phyloP scores from a whole-genome alignment of 2,888 invertebrate genomes.

The Napeogenes inachia region DNA sequence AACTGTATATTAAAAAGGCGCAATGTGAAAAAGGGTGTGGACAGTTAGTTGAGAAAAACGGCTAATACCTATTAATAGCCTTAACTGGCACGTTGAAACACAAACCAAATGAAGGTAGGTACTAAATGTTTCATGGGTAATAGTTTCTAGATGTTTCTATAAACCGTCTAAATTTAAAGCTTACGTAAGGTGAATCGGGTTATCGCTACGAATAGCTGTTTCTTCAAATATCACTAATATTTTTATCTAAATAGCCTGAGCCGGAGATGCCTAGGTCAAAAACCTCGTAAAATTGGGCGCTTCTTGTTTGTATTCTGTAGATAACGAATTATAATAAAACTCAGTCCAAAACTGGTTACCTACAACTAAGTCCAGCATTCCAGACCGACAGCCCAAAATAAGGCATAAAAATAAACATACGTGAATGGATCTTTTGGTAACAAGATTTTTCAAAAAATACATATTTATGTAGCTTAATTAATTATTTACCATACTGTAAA shows the following conservation, averaged over 20 bases:
- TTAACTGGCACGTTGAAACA: slow-evolving; percentile 10
- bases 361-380: slow-evolving; percentile 24
- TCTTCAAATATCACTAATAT: slow-evolving; percentile 45
- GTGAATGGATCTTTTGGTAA: slow-evolving; percentile 12
- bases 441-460: neutral
- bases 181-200: slow-evolving; percentile 39
- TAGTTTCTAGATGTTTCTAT: slow-evolving; percentile 20
- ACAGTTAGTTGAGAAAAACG: slow-evolving; percentile 21
- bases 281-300: slow-evolving; percentile 54
- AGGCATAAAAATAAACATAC: slow-evolving; percentile 19
- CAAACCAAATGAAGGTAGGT: slow-evolving; percentile 16
- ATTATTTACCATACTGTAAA: neutral
- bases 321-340: slow-evolving; percentile 32
- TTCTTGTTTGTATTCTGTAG: slow-evolving; percentile 34
- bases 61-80: slow-evolving; percentile 22
- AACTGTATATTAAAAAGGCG: slow-evolving; percentile 14
- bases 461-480: neutral
- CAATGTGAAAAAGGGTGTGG: slow-evolving; percentile 25
- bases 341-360: slow-evolving; percentile 31
- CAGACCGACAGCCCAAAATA: slow-evolving; percentile 21
- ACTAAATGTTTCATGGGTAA: slow-evolving; percentile 12
- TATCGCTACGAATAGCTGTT: slow-evolving; percentile 47
- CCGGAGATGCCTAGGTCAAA: slow-evolving; percentile 53
- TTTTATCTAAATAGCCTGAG: slow-evolving; percentile 46
- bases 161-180: slow-evolving; percentile 25